Evolutionary conservation across 1,140 invertebrate species (phyloP), one percentile per base, ranked within the genome.

Genomic region (Hylaeus anthracinus): DNA sequence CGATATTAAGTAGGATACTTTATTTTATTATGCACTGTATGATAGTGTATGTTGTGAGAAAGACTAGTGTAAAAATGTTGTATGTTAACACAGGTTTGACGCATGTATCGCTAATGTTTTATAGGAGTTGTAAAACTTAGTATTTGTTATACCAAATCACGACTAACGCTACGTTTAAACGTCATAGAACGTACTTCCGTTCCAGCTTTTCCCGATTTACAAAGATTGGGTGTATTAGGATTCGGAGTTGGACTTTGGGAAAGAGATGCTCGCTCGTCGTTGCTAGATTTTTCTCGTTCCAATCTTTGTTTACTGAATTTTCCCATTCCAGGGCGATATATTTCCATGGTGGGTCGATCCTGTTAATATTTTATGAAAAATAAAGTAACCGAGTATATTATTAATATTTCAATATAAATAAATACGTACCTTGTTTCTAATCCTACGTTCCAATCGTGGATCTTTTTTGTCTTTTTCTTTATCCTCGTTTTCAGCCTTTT

Each of bases 311-410:
- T 96, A 83, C 95, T 96, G 86, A 96, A 95, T 89, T 94, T 95
- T 3, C 96, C 95, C 96, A 96, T 96, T 45, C 96, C 96, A 5
- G 96, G 96, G 73, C 96, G 94, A 90, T 96, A 96, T 79, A 96
- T 96, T 79, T 95, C 95, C 83, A 96, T 95, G 61, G 95, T 94
- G 10, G 96, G 96, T 65, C 96, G 95, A 90, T 96, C 96, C 95
- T 96, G 82, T 48, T 92, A 91, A 55, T 83, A 88, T 48, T 26
- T 41, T 14, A 61, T 61, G 60, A 48, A 26, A 55, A 39, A 39
- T 53, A 3, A 63, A 45, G 5, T 67, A 69, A 67, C 56, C 4
- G 6, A 37, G 39, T 26, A 72, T 48, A 61, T 53, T 72, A 71
- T 58, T 37, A 61, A 41, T 67, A 60, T 69, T 72, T 39, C 48